Base-by-base conservation (phyloP, 2,888 invertebrate species). In the Onchidella celtica region DNA sequence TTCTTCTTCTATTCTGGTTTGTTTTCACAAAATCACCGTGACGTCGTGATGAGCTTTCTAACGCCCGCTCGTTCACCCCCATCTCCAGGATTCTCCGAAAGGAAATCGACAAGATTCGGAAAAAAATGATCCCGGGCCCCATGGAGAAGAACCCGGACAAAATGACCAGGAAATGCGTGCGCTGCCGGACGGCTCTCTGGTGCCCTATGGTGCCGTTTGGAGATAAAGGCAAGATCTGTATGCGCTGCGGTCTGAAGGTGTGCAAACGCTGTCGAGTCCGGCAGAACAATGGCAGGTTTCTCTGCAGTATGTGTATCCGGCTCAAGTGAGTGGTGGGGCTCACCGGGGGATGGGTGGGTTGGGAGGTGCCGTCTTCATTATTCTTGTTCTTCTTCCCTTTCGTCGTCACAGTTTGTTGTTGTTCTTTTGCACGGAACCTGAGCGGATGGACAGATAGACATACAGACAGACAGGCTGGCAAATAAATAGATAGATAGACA, bases 171-270 rank as follows among this genome's bases (percentile, higher is more conserved):
- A 72, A 57, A 17, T 79, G 79, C 32, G 24, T 69, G 11, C 79
- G 79, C 21, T 79, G 79, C 47, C 3, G 47, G 36, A 61, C n/a
- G 40, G 21, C 9, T 6, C 47, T 79, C 11, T 79, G 70, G 79
- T 36, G 34, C 17, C 0, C 29, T 11, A n/a, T 24, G 1, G 11
- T 70, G 3, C 79, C 79, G 0, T 47, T 70, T 0, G 32, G n/a
- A 0, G 70, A 72, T 40, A 11, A 27, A 9, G 79, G 79, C 24
- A 70, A 24, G 63, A 17, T 27, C 21, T 79, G 79, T 14, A 36
- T 59, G 27, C 55, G 40, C 4, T 79, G 79, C 47, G 47, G 17
- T 32, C 32, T 27, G 14, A 17, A 24, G 9, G 72, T 79, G 1
- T 79, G 79, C 63, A 61, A 47, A 24, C 17, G 0, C 0, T 79